Percentiles rank a stretch among this genome's conserved stretches.
phyloP scores from a whole-genome alignment of 2,797 vertebrate species.

The Catharus ustulatus region DNA sequence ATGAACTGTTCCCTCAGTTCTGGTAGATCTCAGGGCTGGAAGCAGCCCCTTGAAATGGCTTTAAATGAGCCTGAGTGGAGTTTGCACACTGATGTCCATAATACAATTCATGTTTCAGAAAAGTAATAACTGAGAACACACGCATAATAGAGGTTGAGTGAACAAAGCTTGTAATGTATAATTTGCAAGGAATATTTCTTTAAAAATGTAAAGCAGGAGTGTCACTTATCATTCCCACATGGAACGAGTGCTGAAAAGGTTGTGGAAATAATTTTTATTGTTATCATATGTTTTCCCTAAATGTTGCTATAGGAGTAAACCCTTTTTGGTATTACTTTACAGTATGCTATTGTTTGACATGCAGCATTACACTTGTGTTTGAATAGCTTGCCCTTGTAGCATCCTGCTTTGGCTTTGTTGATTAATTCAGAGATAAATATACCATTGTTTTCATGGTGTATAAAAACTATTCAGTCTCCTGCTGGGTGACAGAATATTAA shows the following conservation, averaged over 20 bases:
- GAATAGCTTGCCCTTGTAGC: constrained; percentile 57
- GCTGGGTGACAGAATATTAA: constrained; percentile 6
- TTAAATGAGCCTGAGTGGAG: constrained; percentile 12
- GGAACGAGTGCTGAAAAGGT: constrained; percentile 74
- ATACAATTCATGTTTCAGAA: constrained; percentile 35
- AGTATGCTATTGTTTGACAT: constrained; percentile 73
- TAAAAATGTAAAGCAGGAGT: constrained; percentile 65
- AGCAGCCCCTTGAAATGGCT: constrained; percentile 1
- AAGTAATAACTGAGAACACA: constrained; percentile 35
- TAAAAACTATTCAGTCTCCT: constrained; percentile 39
- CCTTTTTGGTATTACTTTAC: constrained; percentile 69
- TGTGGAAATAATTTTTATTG: constrained; percentile 77
- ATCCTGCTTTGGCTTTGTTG: constrained; percentile 56
- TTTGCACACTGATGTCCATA: constrained; percentile 20
- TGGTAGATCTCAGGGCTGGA: background rate
- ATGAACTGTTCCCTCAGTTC: constrained; percentile 13
- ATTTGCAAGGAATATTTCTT: constrained; percentile 72
- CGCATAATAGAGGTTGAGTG: constrained; percentile 31
- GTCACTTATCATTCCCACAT: constrained; percentile 73
- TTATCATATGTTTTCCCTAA: constrained; percentile 75
- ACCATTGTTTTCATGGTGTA: constrained; percentile 46
- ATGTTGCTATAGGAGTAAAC: constrained; percentile 68
- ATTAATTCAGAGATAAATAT: constrained; percentile 64
- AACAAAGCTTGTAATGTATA: constrained; percentile 62
- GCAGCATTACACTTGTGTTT: constrained; percentile 65